A percentile compares a stretch with the other conserved stretches of the same genome.
These are phyloP conservation scores for Ophiodon elongatus DNA, from an alignment of 2,113 vertebrate genomes.

Conservation along the genomic window DNA sequence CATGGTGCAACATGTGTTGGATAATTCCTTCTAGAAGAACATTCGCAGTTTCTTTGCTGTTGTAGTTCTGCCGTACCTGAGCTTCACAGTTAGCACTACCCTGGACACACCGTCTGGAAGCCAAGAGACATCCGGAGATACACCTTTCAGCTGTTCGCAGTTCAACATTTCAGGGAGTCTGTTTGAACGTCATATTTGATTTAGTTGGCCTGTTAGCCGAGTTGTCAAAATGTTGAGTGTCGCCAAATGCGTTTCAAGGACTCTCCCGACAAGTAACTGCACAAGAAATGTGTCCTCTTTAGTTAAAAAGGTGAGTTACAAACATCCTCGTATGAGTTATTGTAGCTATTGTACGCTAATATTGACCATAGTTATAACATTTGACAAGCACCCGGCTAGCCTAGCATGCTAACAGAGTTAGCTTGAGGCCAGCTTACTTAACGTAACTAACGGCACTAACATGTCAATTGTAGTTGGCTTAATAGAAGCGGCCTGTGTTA, in stretches of 20 bases:
- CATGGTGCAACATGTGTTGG: slow-evolving; percentile 80
- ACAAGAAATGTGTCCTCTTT: slow-evolving; percentile 66
- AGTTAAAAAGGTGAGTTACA: slow-evolving; percentile 74
- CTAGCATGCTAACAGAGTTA: slow-evolving; percentile 55
- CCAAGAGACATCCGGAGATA: not conserved
- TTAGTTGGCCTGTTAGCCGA: slow-evolving; percentile 17
- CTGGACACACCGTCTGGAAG: not conserved
- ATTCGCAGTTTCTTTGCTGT: not conserved
- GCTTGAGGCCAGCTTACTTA: slow-evolving; percentile 15
- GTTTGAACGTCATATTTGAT: slow-evolving; percentile 3
- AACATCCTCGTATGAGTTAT: fast-evolving
- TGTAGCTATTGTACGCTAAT: fast-evolving
- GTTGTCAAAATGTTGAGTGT: slow-evolving; percentile 76
- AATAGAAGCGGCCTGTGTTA: not conserved
- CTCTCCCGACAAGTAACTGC: slow-evolving; percentile 56
- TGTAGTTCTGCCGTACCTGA: fast-evolving
- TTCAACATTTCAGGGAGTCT: not conserved
- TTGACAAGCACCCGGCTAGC: slow-evolving; percentile 7
- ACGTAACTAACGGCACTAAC: not conserved
- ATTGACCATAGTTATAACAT: not conserved
- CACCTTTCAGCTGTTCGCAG: not conserved
- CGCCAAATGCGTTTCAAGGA: slow-evolving; percentile 75
- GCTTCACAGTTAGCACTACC: not conserved
- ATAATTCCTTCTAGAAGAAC: slow-evolving; percentile 79
- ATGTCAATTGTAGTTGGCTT: not conserved